phyloP scores from a whole-genome alignment of 1,140 invertebrate genomes.

The Acromyrmex charruanus region DNA sequence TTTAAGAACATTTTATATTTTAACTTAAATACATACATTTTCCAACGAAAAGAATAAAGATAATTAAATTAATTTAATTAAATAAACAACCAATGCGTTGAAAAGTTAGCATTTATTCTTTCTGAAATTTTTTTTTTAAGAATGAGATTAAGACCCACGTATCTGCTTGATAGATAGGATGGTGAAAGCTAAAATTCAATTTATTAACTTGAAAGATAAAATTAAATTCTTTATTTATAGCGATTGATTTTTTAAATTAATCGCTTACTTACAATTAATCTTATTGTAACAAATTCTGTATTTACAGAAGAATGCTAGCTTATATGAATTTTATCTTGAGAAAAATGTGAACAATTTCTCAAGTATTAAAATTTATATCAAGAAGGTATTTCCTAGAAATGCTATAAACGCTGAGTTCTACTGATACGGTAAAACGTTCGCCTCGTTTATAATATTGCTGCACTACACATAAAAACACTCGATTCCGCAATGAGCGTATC shows the following conservation, averaged over 20 bases:
- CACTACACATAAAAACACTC: constrained; percentile 1
- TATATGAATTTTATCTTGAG: background rate
- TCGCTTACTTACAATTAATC: background rate
- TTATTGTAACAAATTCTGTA: background rate
- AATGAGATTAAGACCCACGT: background rate
- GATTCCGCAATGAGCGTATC: constrained; percentile 3
- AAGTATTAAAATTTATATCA: constrained; percentile 3
- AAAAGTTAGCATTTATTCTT: background rate
- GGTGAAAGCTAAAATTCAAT: background rate
- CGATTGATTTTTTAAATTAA: no score
- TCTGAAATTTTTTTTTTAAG: background rate
- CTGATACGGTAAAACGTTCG: background rate
- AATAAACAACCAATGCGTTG: background rate
- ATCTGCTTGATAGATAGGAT: background rate
- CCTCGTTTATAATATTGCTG: constrained; percentile 1
- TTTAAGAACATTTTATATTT: no score
- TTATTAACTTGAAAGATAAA: background rate
- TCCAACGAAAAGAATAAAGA: no score
- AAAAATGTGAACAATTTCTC: background rate
- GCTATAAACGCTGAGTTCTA: no score
- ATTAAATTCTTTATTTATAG: background rate
- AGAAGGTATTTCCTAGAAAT: background rate
- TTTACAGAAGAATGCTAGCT: background rate
- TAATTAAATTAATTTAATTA: no score
- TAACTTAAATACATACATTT: no score